A percentile compares a stretch with the other conserved stretches of the same genome.
Conservation (phyloP, 1,140 invertebrate genomes). For the Phenacoccus solenopsis region DNA sequence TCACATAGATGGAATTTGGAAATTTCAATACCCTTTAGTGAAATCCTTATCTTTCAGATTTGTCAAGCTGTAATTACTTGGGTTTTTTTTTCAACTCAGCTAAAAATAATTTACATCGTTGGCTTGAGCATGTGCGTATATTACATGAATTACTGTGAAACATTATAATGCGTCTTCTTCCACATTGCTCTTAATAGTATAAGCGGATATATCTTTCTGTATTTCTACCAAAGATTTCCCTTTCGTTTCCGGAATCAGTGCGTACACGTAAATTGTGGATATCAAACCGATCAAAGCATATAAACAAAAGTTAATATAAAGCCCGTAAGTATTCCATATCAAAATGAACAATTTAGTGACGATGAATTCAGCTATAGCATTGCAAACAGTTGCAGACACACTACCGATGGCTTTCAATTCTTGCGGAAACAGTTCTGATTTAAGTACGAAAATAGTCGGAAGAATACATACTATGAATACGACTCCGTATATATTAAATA, state of each 20-base stretch:
- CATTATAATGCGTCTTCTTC: too few relatives aligned
- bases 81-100: too few relatives aligned
- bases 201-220: slow-evolving; percentile 36
- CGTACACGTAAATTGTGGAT: slow-evolving; percentile 42
- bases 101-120: too few relatives aligned
- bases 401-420: slow-evolving; percentile 45
- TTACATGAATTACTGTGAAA: too few relatives aligned
- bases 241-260: slow-evolving; percentile 67
- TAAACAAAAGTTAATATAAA: slow-evolving; percentile 61
- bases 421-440: slow-evolving; percentile 47
- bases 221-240: slow-evolving; percentile 62
- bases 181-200: too few relatives aligned
- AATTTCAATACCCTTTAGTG: too few relatives aligned
- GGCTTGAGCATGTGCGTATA: too few relatives aligned
- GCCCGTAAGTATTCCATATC: slow-evolving; percentile 44
- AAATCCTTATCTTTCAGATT: too few relatives aligned
- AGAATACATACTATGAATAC: neutral
- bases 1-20: too few relatives aligned
- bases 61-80: too few relatives aligned
- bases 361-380: slow-evolving; percentile 43
- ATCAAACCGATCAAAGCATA: slow-evolving; percentile 56
- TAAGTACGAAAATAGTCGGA: slow-evolving; percentile 34
- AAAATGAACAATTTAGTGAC: slow-evolving; percentile 60
- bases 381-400: slow-evolving; percentile 34
- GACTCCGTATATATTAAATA: neutral